Base-by-base conservation (phyloP, 2,113 vertebrate species). In the Heterotis niloticus region DNA sequence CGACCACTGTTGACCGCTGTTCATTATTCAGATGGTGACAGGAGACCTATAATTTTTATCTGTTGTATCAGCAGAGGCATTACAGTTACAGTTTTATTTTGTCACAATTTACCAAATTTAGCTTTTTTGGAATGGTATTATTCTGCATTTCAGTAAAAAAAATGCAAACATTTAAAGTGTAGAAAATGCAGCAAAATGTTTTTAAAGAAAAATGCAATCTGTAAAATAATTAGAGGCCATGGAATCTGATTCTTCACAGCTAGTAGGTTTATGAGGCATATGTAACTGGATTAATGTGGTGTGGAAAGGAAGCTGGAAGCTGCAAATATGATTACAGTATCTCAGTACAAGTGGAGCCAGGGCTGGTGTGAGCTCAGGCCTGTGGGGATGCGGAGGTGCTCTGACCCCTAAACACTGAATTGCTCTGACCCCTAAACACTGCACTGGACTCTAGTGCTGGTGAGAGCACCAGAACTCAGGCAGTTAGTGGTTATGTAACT, bases 201-300 rank as follows among this genome's bases (percentile, higher is more conserved):
- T 81, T 29, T 74, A 13, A 44, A 44, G 34, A 2, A 44, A 44
- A 44, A 44, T 44, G 7, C 34, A 44, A 44, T 44, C 2, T 7
- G 7, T 44, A 44, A 44, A 44, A 44, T 44, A 7, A 44, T 44
- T 44, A 44, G 29, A 54, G 68, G 34, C 78, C 65, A 84, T 76
- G 20, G 75, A 81, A 82, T 83, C 76, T 60, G 81, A 64, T 57
- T 79, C 77, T 73, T 88, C 75, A 81, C 76, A 85, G 78, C 59
- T 65, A 51, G 20, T 78, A 81, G 80, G 84, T 85, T 87, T 81
- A 86, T 85, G 77, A 87, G 80, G 78, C 67, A 81, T 69, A 73
- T 81, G 69, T 84, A 87, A 90, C 78, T 81, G 72, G 84, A 89
- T 89, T 89, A 83, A 84, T 80, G 23, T 79, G 77, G 73, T 78